Conservation (phyloP, 2,888 invertebrate species). For the Trichacis sp. region DNA sequence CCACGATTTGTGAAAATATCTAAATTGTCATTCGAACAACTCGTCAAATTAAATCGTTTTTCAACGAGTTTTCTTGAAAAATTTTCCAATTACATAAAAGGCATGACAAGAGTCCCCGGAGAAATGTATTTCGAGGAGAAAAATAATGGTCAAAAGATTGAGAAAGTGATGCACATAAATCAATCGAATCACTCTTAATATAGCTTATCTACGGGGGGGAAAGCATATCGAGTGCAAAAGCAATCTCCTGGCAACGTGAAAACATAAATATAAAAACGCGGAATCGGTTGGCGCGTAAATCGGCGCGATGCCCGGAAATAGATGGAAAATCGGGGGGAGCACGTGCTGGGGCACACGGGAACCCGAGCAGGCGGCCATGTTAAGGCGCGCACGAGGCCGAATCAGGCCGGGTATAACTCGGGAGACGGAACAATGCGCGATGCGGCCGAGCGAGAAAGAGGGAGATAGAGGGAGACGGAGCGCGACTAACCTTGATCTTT, state of each 20-base stretch:
- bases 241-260: not conserved
- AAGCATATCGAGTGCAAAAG: not conserved
- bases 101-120: too few relatives aligned
- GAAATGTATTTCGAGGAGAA: too few relatives aligned
- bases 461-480: conserved; percentile 18
- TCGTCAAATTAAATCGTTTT: too few relatives aligned
- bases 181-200: not conserved
- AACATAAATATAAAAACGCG: not conserved
- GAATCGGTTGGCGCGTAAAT: not conserved
- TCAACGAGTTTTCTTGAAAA: too few relatives aligned
- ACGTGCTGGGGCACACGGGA: conserved; percentile 37
- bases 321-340: conserved; percentile 4
- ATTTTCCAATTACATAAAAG: too few relatives aligned
- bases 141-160: not conserved
- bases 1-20: too few relatives aligned
- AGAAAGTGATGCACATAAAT: not conserved
- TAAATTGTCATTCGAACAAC: too few relatives aligned
- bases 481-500: conserved; percentile 66
- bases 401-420: conserved; percentile 12
- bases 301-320: not conserved
- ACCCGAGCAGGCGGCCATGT: conserved; percentile 41
- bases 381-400: conserved; percentile 44
- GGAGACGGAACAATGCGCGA: not conserved
- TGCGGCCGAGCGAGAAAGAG: conserved; percentile 5
- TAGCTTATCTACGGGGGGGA: not conserved